Base-by-base conservation (phyloP, 2,113 vertebrate species). In the Oreochromis spilurus region DNA sequence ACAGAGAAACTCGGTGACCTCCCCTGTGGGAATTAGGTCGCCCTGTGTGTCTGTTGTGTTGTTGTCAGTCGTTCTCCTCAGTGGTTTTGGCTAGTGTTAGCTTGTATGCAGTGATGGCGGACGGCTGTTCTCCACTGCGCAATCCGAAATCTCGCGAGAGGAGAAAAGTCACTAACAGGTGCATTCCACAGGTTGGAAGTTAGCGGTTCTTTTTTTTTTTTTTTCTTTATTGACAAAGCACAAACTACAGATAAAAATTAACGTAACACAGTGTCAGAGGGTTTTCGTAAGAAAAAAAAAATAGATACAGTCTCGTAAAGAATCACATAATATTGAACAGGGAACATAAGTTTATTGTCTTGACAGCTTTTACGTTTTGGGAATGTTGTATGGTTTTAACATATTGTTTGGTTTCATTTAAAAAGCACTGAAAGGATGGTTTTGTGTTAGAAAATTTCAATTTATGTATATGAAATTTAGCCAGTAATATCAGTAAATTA, bases 21-120 rank as follows among this genome's bases (percentile, higher is more conserved):
- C 87, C 85, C 87, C 82, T 87, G 38, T 40, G 50, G 87, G 83
- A 92, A 91, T 83, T 70, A 81, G 81, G 89, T 93, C 87, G 84
- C 50, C 82, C 48, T 84, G 79, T 67, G 26, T 84, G 65, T 90
- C 92, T 83, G 88, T 79, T 84, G 9, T 89, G 91, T 88, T 93
- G 94, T 95, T 95, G 90, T 93, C 90, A 94, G 36, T 83, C 84
- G 83, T 82, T 83, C 89, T 67, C 26, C 85, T 81, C 87, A 67
- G 53, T 88, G 86, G 72, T 75, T 86, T 90, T 55, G 50, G 90
- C 91, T 93, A 93, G 87, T 58, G 83, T 72, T 95, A 93, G 90
- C 93, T 92, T 65, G 84, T 81, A 16, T 81, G 92, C 91, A 90
- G 89, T 95, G 94, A 96, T 96, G 96, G 96, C 94, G 95, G 95